Conservation (phyloP, 2,113 vertebrate species). For the Caranx ignobilis region DNA sequence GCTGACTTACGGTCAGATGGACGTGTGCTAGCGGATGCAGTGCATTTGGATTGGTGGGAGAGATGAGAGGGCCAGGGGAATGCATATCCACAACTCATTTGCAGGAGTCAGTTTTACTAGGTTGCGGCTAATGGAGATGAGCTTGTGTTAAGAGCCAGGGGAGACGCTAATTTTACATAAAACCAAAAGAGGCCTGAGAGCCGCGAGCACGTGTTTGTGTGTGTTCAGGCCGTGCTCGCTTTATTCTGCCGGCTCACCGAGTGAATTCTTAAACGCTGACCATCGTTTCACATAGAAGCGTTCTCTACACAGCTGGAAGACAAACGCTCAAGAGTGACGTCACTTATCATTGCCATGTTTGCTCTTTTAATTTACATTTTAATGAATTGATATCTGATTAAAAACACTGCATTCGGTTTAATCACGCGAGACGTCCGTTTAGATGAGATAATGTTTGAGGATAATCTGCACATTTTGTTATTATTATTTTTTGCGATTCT, state of each 20-base stretch:
- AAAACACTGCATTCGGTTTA: constrained; percentile 35
- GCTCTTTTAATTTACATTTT: constrained; percentile 63
- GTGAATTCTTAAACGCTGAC: constrained; percentile 16
- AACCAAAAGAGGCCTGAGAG: constrained; percentile 70
- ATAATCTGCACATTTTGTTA: constrained; percentile 13
- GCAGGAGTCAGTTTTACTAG: constrained; percentile 80
- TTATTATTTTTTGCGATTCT: constrained; percentile 11
- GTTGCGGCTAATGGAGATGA: constrained; percentile 79
- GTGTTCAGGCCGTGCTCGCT: constrained; percentile 36
- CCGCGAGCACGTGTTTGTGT: neutral
- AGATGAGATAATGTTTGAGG: constrained; percentile 42
- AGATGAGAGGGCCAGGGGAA: constrained; percentile 60
- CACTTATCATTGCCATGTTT: constrained; percentile 44
- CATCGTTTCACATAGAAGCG: constrained; percentile 26
- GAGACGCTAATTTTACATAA: constrained; percentile 79
- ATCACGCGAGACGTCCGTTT: constrained; percentile 32
- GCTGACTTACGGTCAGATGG: constrained; percentile 69
- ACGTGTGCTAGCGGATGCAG: constrained; percentile 57
- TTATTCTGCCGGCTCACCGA: constrained; percentile 27
- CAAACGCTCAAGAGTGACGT: constrained; percentile 17
- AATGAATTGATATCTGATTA: constrained; percentile 55
- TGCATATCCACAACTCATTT: constrained; percentile 82
- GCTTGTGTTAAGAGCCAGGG: constrained; percentile 80
- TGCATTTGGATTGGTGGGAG: constrained; percentile 73
- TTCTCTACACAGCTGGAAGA: constrained; percentile 18